A percentile compares a stretch with the other conserved stretches of the same genome.
Conservation (phyloP, 92 coral and sea anemone genomes). For the Epizoanthus rinbou region DNA sequence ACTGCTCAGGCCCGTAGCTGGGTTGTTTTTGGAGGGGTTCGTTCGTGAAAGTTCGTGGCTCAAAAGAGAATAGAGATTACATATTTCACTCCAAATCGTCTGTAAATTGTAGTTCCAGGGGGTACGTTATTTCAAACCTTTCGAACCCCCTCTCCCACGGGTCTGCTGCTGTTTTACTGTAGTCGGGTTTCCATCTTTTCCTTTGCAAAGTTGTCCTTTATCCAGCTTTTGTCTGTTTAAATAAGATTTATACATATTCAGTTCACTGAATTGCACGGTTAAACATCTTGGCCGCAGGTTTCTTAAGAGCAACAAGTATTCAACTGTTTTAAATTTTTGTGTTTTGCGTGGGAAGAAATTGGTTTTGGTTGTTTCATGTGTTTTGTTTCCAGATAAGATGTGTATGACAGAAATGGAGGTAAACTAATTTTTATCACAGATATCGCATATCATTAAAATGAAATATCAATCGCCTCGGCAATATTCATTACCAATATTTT, state of each 20-base stretch:
- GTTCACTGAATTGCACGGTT: neutral
- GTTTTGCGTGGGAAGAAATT: slow-evolving; percentile 14
- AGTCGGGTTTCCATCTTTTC: too few relatives aligned
- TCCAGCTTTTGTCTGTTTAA: too few relatives aligned
- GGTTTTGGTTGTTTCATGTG: neutral
- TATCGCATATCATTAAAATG: neutral
- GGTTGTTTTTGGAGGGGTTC: too few relatives aligned
- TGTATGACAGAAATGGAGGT: slow-evolving; percentile 2
- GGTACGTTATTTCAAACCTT: too few relatives aligned
- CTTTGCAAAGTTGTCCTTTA: too few relatives aligned
- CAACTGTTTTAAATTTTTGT: slow-evolving; percentile 1
- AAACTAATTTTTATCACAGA: slow-evolving; percentile 3
- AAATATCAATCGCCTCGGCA: neutral
- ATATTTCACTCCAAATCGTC: too few relatives aligned
- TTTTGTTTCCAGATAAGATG: slow-evolving; percentile 31
- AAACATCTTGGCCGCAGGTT: slow-evolving; percentile 18
- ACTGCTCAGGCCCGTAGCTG: too few relatives aligned
- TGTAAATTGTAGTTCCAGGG: too few relatives aligned
- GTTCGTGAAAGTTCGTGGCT: too few relatives aligned
- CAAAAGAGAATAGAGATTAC: too few relatives aligned
- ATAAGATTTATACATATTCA: neutral
- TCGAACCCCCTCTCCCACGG: too few relatives aligned
- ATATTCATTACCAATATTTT: neutral
- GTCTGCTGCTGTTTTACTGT: neutral
- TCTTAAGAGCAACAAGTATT: neutral